Conservation (phyloP, 1,140 invertebrate genomes). For the Habropoda laboriosa region DNA sequence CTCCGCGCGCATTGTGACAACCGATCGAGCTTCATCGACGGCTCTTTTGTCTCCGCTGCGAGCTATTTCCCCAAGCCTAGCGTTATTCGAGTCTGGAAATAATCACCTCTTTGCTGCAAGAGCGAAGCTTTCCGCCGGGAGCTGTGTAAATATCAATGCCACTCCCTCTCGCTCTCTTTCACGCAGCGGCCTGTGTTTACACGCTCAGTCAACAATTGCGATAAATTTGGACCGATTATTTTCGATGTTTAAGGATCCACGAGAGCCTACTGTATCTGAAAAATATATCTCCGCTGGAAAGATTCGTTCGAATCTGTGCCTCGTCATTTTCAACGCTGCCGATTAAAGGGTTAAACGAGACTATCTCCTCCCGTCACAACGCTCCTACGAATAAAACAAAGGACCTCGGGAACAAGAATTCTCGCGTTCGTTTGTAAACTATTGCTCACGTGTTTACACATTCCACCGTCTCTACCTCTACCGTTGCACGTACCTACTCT, state of each 20-base stretch:
- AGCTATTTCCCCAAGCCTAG: not conserved
- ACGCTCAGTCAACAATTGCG: not conserved
- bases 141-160: not conserved
- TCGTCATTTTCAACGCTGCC: too few species aligned
- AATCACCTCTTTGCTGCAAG: not conserved
- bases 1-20: too few species aligned
- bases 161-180: too few species aligned
- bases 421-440: not conserved
- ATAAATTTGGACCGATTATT: not conserved
- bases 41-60: too few species aligned
- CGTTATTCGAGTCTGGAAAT: not conserved
- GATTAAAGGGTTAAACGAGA: not conserved
- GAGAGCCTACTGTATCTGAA: not conserved
- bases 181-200: not conserved
- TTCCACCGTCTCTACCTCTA: too few species aligned
- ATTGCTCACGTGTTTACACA: slow-evolving; percentile 13
- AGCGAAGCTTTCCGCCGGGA: not conserved
- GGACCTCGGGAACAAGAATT: not conserved
- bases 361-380: too few species aligned
- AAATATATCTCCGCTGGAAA: too few species aligned
- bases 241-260: not conserved
- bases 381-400: not conserved
- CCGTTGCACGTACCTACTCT: not conserved
- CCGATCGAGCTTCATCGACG: not conserved
- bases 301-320: too few species aligned